Conservation (phyloP, 2,888 invertebrate genomes). For the Lumbricus terrestris region DNA sequence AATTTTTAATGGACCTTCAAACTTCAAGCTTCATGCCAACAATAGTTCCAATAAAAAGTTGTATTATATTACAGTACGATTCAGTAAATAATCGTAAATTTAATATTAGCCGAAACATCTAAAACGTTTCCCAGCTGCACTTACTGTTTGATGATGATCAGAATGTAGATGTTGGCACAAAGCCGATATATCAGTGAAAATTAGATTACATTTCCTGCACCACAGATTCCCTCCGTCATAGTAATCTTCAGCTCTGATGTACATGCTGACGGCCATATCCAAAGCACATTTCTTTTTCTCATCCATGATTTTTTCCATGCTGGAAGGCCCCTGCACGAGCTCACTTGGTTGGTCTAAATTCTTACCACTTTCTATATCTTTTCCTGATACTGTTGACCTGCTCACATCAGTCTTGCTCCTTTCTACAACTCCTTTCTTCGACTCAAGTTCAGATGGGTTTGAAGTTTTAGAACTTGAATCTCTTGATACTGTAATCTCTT, state of each 20-base stretch:
- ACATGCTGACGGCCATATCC: slow-evolving; percentile 10
- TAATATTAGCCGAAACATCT: neutral
- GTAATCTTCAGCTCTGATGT: slow-evolving; percentile 10
- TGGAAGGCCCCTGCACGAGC: neutral
- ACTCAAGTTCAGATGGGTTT: neutral
- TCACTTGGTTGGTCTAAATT: neutral
- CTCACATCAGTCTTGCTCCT: neutral
- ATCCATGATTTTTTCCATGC: slow-evolving; percentile 3
- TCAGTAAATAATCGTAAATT: neutral
- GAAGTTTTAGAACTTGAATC: neutral
- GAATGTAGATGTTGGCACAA: slow-evolving; percentile 11
- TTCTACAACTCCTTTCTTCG: neutral
- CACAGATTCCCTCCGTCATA: slow-evolving; percentile 8
- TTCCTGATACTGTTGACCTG: neutral
- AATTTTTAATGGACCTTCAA: neutral
- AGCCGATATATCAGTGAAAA: neutral
- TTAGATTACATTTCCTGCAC: slow-evolving; percentile 14
- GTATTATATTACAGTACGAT: neutral
- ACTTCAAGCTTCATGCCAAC: neutral
- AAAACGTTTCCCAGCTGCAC: neutral
- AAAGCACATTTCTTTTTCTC: neutral
- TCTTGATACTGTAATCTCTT: neutral
- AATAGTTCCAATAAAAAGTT: neutral
- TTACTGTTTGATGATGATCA: slow-evolving; percentile 9
- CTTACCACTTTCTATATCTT: neutral